A percentile compares a stretch with the other conserved stretches of the same genome.
phyloP scores from a whole-genome alignment of 2,888 invertebrate species.

The Caenorhabditis sp. region DNA sequence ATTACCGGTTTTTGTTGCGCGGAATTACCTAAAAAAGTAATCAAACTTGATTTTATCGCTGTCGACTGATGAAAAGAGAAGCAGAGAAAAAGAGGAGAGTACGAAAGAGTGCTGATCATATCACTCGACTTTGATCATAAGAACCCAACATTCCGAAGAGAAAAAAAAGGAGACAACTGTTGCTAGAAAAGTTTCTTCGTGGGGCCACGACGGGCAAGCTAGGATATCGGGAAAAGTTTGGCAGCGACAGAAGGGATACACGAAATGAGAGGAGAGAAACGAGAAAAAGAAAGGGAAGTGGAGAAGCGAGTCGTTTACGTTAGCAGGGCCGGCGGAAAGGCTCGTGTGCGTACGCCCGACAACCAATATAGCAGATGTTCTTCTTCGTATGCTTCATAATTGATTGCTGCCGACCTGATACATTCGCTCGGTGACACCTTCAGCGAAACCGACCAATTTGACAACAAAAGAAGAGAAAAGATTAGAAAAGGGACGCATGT shows the following conservation, averaged over 20 bases:
- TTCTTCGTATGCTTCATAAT: constrained; percentile 27
- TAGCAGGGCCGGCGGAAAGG: constrained; percentile 1
- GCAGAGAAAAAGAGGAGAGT: no score
- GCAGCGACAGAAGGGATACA: no score
- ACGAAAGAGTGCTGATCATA: no score
- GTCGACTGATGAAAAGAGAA: neutral
- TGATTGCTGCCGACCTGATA: constrained; percentile 35
- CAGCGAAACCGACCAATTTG: no score
- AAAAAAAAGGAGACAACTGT: neutral
- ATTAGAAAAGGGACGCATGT: neutral
- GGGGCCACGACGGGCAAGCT: no score
- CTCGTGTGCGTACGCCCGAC: no score
- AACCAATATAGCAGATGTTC: constrained; percentile 41
- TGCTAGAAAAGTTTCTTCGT: no score
- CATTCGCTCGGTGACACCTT: no score
- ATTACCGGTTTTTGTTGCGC: constrained; percentile 30
- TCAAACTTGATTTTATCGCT: neutral
- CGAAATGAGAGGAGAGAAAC: constrained; percentile 1
- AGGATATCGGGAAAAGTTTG: no score
- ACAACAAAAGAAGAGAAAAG: constrained; percentile 4
- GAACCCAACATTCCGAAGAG: no score
- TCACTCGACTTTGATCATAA: no score
- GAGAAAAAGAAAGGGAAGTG: neutral
- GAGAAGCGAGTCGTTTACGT: constrained; percentile 34
- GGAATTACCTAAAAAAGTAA: constrained; percentile 35